These are phyloP conservation scores for Pampus argenteus DNA, from an alignment of 2,797 vertebrate genomes.

Conservation along the genomic window DNA sequence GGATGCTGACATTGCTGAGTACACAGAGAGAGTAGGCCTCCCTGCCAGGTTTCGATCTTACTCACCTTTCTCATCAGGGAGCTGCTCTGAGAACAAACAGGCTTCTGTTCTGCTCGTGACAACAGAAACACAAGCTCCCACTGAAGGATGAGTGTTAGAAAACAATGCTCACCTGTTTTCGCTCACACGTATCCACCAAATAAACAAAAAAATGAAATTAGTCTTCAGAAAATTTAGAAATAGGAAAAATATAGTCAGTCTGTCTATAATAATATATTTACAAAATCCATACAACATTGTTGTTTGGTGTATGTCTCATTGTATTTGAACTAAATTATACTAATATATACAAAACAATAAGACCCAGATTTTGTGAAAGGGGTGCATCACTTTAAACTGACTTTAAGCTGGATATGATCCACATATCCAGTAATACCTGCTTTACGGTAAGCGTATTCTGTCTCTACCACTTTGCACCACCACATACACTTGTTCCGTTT, in stretches of 20 bases:
- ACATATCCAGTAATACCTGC: too few species aligned
- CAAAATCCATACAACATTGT: background rate
- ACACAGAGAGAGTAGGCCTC: constrained; percentile 49
- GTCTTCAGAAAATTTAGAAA: too few species aligned
- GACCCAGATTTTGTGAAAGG: background rate
- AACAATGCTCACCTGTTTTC: background rate
- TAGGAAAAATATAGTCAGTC: too few species aligned
- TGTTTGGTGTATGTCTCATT: background rate
- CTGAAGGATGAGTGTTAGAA: background rate
- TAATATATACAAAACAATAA: too few species aligned
- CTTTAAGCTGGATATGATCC: background rate
- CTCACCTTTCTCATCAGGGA: constrained; percentile 60
- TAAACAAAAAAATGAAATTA: background rate
- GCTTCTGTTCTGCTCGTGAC: constrained; percentile 55
- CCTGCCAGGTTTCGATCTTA: constrained; percentile 70
- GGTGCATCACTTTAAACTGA: background rate
- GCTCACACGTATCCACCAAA: background rate
- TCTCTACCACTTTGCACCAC: too few species aligned
- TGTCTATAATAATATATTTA: too few species aligned
- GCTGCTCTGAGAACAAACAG: constrained; percentile 55
- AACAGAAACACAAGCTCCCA: constrained; percentile 12
- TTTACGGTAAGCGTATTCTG: too few species aligned
- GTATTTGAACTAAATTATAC: too few species aligned
- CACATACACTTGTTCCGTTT: too few species aligned
- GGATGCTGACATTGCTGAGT: constrained; percentile 21